Conservation (phyloP, 1,140 invertebrate species). For the Goniozus legneri region DNA sequence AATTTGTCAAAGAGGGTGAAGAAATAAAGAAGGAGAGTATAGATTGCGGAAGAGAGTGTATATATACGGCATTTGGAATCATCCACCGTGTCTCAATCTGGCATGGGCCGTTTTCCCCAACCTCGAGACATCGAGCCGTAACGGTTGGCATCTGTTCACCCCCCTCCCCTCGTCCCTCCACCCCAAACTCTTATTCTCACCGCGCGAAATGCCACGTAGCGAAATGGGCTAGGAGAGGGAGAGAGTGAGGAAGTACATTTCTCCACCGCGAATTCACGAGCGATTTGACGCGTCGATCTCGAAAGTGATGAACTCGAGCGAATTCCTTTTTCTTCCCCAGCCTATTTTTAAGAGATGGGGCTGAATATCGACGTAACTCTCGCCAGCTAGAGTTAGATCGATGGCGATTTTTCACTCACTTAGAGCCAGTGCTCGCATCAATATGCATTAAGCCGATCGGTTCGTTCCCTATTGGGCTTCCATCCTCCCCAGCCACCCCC, state of each 20-base stretch:
- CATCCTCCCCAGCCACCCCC: too few relatives aligned
- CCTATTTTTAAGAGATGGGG: too few relatives aligned
- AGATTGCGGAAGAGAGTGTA: constrained; percentile 11
- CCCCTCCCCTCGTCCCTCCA: too few relatives aligned
- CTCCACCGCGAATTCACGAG: constrained; percentile 23
- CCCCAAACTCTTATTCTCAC: constrained; percentile 8
- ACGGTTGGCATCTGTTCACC: constrained; percentile 55
- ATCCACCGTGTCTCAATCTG: constrained; percentile 52
- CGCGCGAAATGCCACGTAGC: constrained; percentile 36
- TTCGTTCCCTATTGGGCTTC: constrained; percentile 47
- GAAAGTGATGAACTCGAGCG: too few relatives aligned
- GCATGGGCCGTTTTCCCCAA: too few relatives aligned
- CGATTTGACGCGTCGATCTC: constrained; percentile 33
- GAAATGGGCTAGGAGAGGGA: too few relatives aligned
- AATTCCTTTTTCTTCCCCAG: too few relatives aligned
- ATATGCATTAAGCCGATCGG: constrained; percentile 56
- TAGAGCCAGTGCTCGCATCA: constrained; percentile 50
- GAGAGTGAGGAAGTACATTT: too few relatives aligned
- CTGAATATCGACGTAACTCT: too few relatives aligned
- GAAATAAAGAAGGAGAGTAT: background rate
- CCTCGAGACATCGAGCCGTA: constrained; percentile 51
- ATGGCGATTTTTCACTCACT: constrained; percentile 57
- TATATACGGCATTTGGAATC: constrained; percentile 50
- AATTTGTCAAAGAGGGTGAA: constrained; percentile 3
- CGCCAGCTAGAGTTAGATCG: constrained; percentile 43